These are phyloP conservation scores for Chaetodon trifascialis DNA, from an alignment of 2,113 vertebrate genomes.

Conservation along the genomic window DNA sequence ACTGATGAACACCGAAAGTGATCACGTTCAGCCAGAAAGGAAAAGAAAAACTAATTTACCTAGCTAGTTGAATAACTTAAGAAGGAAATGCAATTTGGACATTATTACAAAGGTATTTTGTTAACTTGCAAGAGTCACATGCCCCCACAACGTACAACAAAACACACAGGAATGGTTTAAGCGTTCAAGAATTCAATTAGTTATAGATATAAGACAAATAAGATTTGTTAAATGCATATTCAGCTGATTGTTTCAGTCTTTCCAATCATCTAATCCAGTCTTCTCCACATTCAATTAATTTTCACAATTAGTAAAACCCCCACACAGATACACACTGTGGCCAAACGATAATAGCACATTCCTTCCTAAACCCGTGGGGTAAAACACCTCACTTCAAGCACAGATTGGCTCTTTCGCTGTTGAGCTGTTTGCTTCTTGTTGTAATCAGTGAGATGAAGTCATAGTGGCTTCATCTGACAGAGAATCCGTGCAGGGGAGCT, in stretches of 20 bases:
- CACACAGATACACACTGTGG: neutral
- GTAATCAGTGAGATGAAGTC: conserved; percentile 54
- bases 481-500: conserved; percentile 43
- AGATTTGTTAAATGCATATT: neutral
- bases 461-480: conserved; percentile 30
- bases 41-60: conserved; percentile 29
- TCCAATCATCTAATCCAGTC: conserved; percentile 35
- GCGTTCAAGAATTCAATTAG: neutral
- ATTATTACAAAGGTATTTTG: neutral
- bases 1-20: conserved; percentile 65
- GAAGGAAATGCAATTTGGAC: neutral
- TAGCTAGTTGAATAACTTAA: neutral
- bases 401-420: conserved; percentile 66
- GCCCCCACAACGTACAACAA: neutral
- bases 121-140: neutral
- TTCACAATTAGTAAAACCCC: conserved; percentile 42
- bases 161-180: neutral
- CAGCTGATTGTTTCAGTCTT: conserved; percentile 28
- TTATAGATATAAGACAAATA: neutral
- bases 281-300: conserved; percentile 56
- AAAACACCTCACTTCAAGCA: conserved; percentile 75
- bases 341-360: conserved; percentile 65
- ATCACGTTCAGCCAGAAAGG: conserved; percentile 59
- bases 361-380: conserved; percentile 60
- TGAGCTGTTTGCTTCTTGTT: conserved; percentile 58